These are phyloP conservation scores for Ectropis grisescens DNA, from an alignment of 1,140 invertebrate species.

Conservation along the genomic window DNA sequence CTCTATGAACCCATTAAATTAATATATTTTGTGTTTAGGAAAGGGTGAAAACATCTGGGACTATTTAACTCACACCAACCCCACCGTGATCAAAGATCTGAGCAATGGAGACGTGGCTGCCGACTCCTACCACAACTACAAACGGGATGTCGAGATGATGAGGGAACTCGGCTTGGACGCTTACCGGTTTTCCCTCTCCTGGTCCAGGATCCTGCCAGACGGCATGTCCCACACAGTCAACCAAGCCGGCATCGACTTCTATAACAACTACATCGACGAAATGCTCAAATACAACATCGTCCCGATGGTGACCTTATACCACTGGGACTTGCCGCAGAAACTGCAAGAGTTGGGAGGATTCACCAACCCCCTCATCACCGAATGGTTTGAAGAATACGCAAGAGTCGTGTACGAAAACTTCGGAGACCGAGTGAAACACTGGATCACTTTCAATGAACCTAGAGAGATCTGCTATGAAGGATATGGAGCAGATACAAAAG, in stretches of 20 bases:
- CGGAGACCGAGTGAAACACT: constrained; percentile 62
- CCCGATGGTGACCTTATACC: constrained; percentile 41
- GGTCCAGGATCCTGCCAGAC: constrained; percentile 62
- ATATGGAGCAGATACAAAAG: constrained; percentile 33
- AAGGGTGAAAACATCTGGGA: constrained; percentile 66
- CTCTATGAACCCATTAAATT: too few species aligned
- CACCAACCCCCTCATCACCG: constrained; percentile 33
- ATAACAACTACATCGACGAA: constrained; percentile 72
- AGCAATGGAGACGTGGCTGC: constrained; percentile 26
- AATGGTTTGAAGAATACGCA: constrained; percentile 71
- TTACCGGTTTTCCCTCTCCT: constrained; percentile 43
- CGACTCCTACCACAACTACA: constrained; percentile 37
- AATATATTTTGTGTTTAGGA: too few species aligned
- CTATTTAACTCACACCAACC: constrained; percentile 30
- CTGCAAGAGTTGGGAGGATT: constrained; percentile 47
- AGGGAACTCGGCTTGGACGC: constrained; percentile 35
- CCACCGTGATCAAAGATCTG: constrained; percentile 18
- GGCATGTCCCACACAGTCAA: constrained; percentile 68
- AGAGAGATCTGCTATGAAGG: constrained; percentile 35
- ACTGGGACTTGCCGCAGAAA: constrained; percentile 47
- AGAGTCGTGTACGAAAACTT: constrained; percentile 60
- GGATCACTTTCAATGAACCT: constrained; percentile 69
- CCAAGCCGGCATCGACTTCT: constrained; percentile 67
- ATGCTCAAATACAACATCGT: constrained; percentile 51
- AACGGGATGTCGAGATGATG: constrained; percentile 46